A percentile compares a stretch with the other conserved stretches of the same genome.
phyloP scores from a whole-genome alignment of 1,140 invertebrate genomes.

The Euura lappo region DNA sequence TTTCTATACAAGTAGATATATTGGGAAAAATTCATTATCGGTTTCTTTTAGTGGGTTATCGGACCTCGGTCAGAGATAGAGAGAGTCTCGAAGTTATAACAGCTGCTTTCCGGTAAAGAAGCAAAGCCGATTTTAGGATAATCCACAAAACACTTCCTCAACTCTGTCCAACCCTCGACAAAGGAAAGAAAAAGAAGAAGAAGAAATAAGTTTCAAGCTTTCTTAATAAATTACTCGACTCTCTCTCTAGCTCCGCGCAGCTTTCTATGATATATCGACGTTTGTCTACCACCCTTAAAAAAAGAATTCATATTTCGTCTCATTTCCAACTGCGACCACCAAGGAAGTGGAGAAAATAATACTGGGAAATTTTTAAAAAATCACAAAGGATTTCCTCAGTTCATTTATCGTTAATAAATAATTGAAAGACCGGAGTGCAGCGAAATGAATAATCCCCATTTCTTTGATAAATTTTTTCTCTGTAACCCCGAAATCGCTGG shows the following conservation, averaged over 20 bases:
- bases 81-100: neutral
- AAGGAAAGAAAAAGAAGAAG: neutral
- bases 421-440: no score
- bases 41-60: neutral
- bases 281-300: no score
- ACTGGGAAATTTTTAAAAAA: no score
- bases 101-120: neutral
- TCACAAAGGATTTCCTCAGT: no score
- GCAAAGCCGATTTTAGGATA: neutral
- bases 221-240: constrained; percentile 6
- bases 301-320: no score
- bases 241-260: neutral
- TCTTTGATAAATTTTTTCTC: no score
- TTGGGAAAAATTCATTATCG: neutral
- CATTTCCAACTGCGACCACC: no score
- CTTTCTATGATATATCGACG: neutral
- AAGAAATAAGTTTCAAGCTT: neutral
- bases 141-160: neutral
- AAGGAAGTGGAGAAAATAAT: no score
- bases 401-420: no score
- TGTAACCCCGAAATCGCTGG: no score
- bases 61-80: neutral
- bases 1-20: neutral
- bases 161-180: neutral
- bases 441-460: no score